These are phyloP conservation scores for Bombyx mori DNA, from an alignment of 1,140 invertebrate genomes.

Conservation along the genomic window DNA sequence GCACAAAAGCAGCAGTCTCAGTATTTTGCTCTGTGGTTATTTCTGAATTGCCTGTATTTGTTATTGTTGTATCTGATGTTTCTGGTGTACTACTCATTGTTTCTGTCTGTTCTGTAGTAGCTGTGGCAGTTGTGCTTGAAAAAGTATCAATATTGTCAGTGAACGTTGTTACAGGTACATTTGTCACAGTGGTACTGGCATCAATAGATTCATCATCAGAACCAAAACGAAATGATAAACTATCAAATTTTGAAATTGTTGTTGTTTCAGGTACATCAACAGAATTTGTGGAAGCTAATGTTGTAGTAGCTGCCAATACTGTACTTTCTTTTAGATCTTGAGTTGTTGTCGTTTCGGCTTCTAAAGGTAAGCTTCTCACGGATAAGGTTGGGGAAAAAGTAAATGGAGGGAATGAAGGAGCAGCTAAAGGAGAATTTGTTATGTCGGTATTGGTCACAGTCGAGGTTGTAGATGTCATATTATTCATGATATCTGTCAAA, in stretches of 20 bases:
- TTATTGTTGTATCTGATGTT: constrained; percentile 25
- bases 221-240: constrained; percentile 11
- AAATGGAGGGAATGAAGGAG: constrained; percentile 14
- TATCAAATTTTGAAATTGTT: too few species aligned
- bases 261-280: too few species aligned
- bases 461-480: constrained; percentile 41
- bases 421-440: constrained; percentile 15
- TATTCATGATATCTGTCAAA: constrained; percentile 52
- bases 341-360: constrained; percentile 9
- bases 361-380: not conserved
- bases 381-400: constrained; percentile 3
- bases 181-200: not conserved
- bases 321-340: not conserved
- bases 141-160: constrained; percentile 19
- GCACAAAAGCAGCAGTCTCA: constrained; percentile 27
- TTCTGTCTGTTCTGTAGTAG: constrained; percentile 28
- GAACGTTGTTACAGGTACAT: constrained; percentile 1
- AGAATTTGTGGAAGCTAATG: too few species aligned
- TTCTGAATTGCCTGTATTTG: constrained; percentile 14
- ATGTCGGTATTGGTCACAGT: constrained; percentile 24
- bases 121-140: constrained; percentile 23
- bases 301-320: too few species aligned
- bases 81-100: constrained; percentile 22
- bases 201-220: not conserved
- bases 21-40: constrained; percentile 25